Base-by-base conservation (phyloP, 2,797 vertebrate species). In the Antennarius maculatus region DNA sequence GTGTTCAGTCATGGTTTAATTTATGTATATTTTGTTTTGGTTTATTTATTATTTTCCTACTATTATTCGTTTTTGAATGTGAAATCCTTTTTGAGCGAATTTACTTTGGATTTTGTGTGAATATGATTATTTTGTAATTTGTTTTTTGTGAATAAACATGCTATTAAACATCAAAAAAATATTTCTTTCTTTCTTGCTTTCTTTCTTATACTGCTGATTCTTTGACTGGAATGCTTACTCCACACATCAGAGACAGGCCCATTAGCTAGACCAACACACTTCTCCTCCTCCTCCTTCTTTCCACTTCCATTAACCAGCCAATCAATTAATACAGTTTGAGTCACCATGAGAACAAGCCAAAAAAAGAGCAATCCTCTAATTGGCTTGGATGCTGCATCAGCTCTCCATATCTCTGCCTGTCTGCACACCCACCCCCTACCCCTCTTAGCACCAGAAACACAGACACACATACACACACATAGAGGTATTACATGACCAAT, bases 311-410 rank as follows among this genome's bases (percentile, higher is more conserved):
- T 91, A 92, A 92, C 89, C 87, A 91, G 84, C 83, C 87, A 90
- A 93, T 94, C 91, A 93, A 92, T 93, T 92, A 92, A 90, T 92
- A 92, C 83, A 86, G 90, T 88, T 88, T 89, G 87, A 89, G 86
- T 86, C 69, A 72, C 75, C 76, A 50, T 82, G 84, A 88, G 86
- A 88, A 84, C 51, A 69, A 61, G 82, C 77, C 80, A 89, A 89
- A 92, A 90, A 89, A 87, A 87, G 75, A 87, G 83, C 91, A 93
- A 93, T 93, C 84, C 78, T 71, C 88, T 93, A 92, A 93, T 93
- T 92, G 92, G 88, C 82, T 86, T 85, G 88, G 89, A 86, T 64
- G 79, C 86, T 77, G 81, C 82, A 80, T 89, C 85, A 88, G 81
- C 84, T 82, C 54, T 74, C 80, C 83, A 67, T 76, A 77, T 71